A percentile compares a stretch with the other conserved stretches of the same genome.
Conservation (phyloP, 2,888 invertebrate genomes). For the Nysson spinosus region DNA sequence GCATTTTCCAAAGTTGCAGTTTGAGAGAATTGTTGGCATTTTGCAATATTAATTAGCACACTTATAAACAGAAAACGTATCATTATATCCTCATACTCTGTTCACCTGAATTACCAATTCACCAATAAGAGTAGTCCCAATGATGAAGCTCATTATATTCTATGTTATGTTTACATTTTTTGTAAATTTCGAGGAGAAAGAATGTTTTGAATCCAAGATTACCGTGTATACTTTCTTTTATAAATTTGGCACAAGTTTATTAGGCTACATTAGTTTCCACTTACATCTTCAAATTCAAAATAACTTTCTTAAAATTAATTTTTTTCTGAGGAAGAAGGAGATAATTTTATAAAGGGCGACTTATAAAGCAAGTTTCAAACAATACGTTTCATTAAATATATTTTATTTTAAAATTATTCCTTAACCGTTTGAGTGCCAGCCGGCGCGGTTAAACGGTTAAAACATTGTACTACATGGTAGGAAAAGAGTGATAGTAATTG, state of each 20-base stretch:
- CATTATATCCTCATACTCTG: constrained; percentile 24
- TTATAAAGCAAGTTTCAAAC: too few species aligned
- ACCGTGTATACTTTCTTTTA: neutral
- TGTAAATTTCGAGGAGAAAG: neutral
- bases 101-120: constrained; percentile 1
- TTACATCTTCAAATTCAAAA: too few species aligned
- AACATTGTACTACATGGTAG: too few species aligned
- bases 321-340: too few species aligned
- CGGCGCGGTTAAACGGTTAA: too few species aligned
- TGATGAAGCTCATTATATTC: neutral
- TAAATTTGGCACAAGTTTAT: too few species aligned
- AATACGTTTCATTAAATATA: too few species aligned
- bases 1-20: constrained; percentile 24
- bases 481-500: too few species aligned
- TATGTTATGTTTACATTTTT: constrained; percentile 55
- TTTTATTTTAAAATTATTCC: too few species aligned
- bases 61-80: constrained; percentile 18
- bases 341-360: too few species aligned
- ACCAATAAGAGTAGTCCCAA: neutral
- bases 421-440: too few species aligned
- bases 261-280: too few species aligned
- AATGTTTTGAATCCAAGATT: neutral
- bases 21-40: neutral
- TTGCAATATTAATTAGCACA: constrained; percentile 28
- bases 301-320: neutral